Base-by-base conservation (phyloP, 2,888 invertebrate genomes). In the Eupeodes luniger region DNA sequence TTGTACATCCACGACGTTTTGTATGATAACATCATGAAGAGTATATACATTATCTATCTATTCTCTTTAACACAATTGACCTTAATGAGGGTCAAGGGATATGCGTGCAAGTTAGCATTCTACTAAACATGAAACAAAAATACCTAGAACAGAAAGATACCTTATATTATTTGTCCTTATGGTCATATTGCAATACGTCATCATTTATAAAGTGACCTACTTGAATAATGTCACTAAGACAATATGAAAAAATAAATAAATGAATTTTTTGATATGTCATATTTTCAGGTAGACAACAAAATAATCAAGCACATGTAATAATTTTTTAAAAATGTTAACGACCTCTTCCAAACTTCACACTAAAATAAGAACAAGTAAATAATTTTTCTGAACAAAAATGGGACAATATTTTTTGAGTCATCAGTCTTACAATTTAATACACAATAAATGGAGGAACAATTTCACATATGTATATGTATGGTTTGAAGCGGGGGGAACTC, bases 51-150 rank as follows among this genome's bases (percentile, higher is more conserved):
- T 19, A 40, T 40, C 40, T 40, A 40, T 40, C 5, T 40, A 40
- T 40, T 40, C 40, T 70, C 14, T 44, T 19, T 40, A 55, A 64
- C n/a, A 64, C 40, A 64, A 64, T 34, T 62, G 19, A 53, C 64
- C 53, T 62, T 53, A 76, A 76, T 64, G 51, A 64, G 36, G 76
- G 62, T 40, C 53, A 44, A 40, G 59, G 62, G 76, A 64, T 44
- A 62, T 76, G 64, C 61, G 53, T 62, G 64, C 36, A 36, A 51
- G 19, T 59, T 70, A 51, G 40, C 16, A 49, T 47, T 61, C 5
- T 49, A 51, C n/a, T 40, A 55, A 36, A 59, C 27, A 74, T 27
- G 27, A 27, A 27, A 27, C 27, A 27, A 27, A 27, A 27, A 2
- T 27, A 27, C 27, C 27, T 27, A 27, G 2, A 27, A 40, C 1